Evolutionary conservation across 92 coral and sea anemone genomes (phyloP), one percentile per base, ranked within the genome.

Genomic region (Nematostella vectensis): DNA sequence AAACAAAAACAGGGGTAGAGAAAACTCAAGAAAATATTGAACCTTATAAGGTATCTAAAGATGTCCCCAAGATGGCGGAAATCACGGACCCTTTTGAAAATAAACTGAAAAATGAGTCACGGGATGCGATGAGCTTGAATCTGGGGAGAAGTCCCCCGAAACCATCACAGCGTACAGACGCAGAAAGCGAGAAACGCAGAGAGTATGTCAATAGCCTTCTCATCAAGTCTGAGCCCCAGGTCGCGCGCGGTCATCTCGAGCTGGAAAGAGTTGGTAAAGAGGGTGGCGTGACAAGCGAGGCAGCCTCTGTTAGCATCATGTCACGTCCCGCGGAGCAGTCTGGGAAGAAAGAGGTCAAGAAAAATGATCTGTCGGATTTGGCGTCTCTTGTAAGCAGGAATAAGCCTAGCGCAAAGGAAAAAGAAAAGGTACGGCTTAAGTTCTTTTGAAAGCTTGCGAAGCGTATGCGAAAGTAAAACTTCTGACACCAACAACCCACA

Each of bases 301-400:
- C 25, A 21, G 22, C 59, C 2, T 31, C 24, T 21, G 75, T 63
- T 33, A 31, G 48, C 19, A 40, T 43, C 15, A 17, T 48, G 8
- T 27, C 61, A 10, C 58, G 61, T 17, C 55, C 29, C 27, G 55
- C 53, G 56, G 75, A 74, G 36, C 75, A 50, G 11, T 51, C 66
- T 42, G 58, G 57, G 13, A 47, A 29, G 20, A 62, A 67, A 11
- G 70, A 78, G 31, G 63, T 79, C 29, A 61, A 65, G 52, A 31
- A 31, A 51, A 80, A 63, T 27, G 89, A 89, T 61, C 61, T 89
- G 60, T 84, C 96, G 38, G 94, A 77, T 48, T 57, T 89, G 50
- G 79, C 71, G n/a, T 69, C 81, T 1, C 67, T 83, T 29, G 54
- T 76, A n/a, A 57, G 55, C 22, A 80, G 65, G 50, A 70, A 62